Evolutionary conservation across 2,113 vertebrate species (phyloP).

Genomic region (Rhabdomys dilectus): DNA sequence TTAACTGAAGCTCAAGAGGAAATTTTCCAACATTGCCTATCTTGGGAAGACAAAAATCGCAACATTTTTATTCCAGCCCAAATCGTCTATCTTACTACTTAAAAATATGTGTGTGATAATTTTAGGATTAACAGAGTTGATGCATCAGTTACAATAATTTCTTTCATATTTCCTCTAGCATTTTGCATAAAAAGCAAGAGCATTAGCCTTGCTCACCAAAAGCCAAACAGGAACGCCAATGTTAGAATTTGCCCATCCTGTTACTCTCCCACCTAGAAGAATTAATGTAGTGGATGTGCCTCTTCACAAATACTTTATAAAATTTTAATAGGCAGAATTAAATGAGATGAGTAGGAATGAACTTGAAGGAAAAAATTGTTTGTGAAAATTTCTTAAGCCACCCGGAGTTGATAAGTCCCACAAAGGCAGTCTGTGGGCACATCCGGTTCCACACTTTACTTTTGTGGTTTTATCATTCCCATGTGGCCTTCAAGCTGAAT

Average conservation of each 20-base stretch:
- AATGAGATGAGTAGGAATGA: conserved; percentile 23
- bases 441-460: not conserved
- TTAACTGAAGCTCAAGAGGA: not conserved
- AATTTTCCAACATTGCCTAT: not conserved
- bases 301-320: not conserved
- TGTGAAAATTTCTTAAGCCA: conserved; percentile 29
- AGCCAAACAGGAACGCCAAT: not conserved
- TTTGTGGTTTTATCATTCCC: not conserved
- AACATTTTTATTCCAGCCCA: not conserved
- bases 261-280: not conserved
- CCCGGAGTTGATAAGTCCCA: not conserved
- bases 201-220: not conserved
- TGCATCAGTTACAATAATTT: not conserved
- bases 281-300: not conserved
- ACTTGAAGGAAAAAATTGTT: not conserved
- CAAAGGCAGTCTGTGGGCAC: not conserved
- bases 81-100: not conserved
- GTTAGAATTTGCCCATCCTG: not conserved
- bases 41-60: not conserved
- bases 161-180: not conserved
- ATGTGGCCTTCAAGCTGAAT: conserved; percentile 49
- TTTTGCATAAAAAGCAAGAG: not conserved
- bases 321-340: conserved; percentile 41
- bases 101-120: not conserved
- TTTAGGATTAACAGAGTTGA: conserved; percentile 30